Evolutionary conservation across 30 jellyfish, hydroid and myxozoan genomes (phyloP).

Genomic region (Aurelia coerulea): DNA sequence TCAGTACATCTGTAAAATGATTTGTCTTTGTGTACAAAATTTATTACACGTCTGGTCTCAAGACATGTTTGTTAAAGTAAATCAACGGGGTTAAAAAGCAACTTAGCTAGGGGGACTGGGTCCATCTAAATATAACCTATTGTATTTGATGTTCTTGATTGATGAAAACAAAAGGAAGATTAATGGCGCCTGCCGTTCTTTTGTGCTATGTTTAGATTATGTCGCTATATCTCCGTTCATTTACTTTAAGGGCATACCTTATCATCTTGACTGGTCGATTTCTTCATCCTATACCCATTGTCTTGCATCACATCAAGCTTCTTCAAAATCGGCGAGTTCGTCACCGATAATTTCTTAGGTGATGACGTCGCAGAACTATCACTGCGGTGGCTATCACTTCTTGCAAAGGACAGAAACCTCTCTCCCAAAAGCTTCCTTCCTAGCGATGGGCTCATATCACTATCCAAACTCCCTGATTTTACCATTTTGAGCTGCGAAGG

Average conservation of each 20-base stretch:
- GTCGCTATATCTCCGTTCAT: too few species aligned
- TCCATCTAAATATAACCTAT: too few species aligned
- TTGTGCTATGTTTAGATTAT: too few species aligned
- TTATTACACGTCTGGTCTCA: too few species aligned
- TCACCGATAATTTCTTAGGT: conserved; percentile 35
- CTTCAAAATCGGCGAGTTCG: conserved; percentile 46
- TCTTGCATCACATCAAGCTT: conserved; percentile 44
- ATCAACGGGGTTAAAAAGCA: too few species aligned
- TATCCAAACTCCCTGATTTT: conserved; percentile 12
- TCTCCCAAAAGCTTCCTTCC: conserved; percentile 11
- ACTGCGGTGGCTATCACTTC: conserved; percentile 56
- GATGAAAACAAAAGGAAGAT: too few species aligned
- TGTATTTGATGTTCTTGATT: too few species aligned
- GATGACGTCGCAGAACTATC: conserved; percentile 38
- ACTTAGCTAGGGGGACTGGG: too few species aligned
- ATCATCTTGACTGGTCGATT: conserved; percentile 26
- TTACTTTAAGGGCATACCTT: conserved; percentile 9
- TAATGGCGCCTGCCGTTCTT: too few species aligned
- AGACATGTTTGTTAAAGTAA: too few species aligned
- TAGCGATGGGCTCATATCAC: background rate
- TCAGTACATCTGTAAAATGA: too few species aligned
- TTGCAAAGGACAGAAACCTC: conserved; percentile 6
- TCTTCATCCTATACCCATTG: background rate
- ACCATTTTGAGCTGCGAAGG: conserved; percentile 10
- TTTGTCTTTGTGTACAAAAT: too few species aligned